phyloP scores from a whole-genome alignment of 2,797 vertebrate species.

The Phalanger gymnotis region DNA sequence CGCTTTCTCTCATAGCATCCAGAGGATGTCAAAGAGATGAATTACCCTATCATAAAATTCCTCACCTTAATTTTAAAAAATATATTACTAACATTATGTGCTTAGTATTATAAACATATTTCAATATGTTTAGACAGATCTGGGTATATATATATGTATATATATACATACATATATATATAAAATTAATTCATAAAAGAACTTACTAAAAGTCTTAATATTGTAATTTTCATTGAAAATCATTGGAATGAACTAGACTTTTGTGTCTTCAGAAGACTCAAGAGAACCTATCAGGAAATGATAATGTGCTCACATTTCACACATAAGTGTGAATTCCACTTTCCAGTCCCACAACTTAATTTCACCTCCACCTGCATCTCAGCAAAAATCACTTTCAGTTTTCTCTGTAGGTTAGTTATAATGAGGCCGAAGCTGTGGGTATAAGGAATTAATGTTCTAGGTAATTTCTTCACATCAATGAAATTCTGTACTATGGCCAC shows the following conservation, averaged over 20 bases:
- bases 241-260: background rate
- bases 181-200: background rate
- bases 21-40: background rate
- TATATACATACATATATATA: too few species aligned
- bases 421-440: background rate
- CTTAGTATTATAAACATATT: background rate
- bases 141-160: background rate
- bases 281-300: background rate
- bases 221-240: background rate
- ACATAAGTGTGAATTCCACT: background rate
- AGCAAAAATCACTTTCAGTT: background rate
- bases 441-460: background rate
- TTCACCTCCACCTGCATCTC: background rate
- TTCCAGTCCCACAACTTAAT: background rate
- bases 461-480: background rate
- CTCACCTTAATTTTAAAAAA: background rate
- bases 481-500: background rate
- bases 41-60: background rate
- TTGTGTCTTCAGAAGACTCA: background rate
- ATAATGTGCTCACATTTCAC: background rate
- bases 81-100: background rate
- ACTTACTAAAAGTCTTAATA: background rate
- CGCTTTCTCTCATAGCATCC: background rate
- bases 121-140: background rate
- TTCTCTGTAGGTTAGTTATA: background rate